Conservation (phyloP, 1,140 invertebrate species). For the Matsumurasca onukii region DNA sequence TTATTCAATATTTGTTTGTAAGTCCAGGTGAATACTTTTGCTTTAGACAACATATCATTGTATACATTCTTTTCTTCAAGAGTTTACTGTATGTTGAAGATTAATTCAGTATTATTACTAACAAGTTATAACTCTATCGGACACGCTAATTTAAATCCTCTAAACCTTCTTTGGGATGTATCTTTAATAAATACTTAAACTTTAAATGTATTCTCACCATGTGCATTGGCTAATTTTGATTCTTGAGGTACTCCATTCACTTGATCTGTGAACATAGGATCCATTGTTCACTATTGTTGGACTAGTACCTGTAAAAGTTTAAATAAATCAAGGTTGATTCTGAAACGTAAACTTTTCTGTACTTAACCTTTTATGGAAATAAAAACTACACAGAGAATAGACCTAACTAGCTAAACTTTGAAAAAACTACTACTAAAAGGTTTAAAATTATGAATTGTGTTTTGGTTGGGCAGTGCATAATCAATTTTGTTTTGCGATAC, state of each 20-base stretch:
- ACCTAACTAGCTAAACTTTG: neutral
- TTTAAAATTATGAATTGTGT: neutral
- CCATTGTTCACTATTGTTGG: slow-evolving; percentile 44
- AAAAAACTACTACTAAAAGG: neutral
- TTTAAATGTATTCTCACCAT: slow-evolving; percentile 59
- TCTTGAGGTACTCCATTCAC: slow-evolving; percentile 78
- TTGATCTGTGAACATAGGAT: slow-evolving; percentile 52
- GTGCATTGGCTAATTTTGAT: slow-evolving; percentile 81
- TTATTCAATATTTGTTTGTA: too few relatives aligned
- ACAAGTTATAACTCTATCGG: too few relatives aligned
- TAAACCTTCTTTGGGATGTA: too few relatives aligned
- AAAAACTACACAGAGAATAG: neutral
- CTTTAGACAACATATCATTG: too few relatives aligned
- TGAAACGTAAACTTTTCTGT: neutral
- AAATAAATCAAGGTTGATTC: neutral
- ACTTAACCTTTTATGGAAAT: neutral
- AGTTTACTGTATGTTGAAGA: too few relatives aligned
- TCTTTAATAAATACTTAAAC: too few relatives aligned
- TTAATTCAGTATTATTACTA: too few relatives aligned
- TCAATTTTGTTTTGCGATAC: too few relatives aligned
- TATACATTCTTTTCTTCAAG: too few relatives aligned
- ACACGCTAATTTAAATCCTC: too few relatives aligned
- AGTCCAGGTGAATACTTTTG: too few relatives aligned
- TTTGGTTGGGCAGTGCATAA: neutral
- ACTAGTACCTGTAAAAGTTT: neutral